Percentiles rank a stretch among this genome's conserved stretches.
Conservation (phyloP, 2,888 invertebrate genomes). For the Tipula confusa region DNA sequence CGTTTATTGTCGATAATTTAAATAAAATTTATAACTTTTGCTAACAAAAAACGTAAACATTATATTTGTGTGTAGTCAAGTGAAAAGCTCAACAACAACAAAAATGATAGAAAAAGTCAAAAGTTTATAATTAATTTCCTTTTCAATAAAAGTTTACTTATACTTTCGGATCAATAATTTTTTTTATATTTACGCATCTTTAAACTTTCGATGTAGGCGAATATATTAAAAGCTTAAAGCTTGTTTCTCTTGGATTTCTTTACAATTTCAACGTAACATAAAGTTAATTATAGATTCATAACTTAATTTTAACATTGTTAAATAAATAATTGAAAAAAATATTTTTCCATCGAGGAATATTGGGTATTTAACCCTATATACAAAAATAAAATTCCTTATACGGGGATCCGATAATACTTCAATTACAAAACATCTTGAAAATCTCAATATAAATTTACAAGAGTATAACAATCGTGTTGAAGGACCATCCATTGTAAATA, state of each 20-base stretch:
- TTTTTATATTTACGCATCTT: not conserved
- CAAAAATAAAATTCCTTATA: not conserved
- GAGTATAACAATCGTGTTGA: not conserved
- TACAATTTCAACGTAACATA: not conserved
- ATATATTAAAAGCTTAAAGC: not conserved
- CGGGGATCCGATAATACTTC: not conserved
- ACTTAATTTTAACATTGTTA: not conserved
- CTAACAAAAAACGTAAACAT: too few species aligned
- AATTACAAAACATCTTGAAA: not conserved
- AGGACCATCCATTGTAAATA: not conserved
- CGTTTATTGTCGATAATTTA: too few species aligned
- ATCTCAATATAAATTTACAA: not conserved
- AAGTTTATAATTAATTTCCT: not conserved
- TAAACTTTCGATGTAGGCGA: not conserved
- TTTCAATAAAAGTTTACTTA: not conserved
- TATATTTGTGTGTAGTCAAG: not conserved
- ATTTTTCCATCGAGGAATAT: not conserved
- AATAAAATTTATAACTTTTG: too few species aligned
- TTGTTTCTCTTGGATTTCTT: not conserved
- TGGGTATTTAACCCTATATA: not conserved
- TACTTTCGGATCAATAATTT: not conserved
- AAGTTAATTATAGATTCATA: not conserved
- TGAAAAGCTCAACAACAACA: not conserved
- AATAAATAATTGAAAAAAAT: not conserved
- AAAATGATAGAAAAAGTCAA: not conserved